Percentiles rank a stretch among this genome's conserved stretches.
phyloP scores from a whole-genome alignment of 92 coral and sea anemone species.

The Palythoa heliodiscus region DNA sequence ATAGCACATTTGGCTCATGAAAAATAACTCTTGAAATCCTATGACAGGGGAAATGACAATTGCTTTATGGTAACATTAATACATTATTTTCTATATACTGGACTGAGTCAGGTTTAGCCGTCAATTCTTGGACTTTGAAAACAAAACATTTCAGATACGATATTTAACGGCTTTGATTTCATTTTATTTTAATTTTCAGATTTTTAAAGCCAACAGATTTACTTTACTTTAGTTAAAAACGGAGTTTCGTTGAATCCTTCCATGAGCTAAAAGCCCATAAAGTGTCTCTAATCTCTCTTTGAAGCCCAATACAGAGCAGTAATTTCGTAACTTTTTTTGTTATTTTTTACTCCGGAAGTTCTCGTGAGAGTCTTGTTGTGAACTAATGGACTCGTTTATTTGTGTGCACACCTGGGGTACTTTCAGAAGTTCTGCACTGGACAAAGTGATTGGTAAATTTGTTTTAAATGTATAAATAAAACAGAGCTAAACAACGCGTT shows the following conservation, averaged over 20 bases:
- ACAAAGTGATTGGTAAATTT: slow-evolving; percentile 35
- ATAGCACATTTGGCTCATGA: slow-evolving; percentile 13
- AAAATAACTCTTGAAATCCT: slow-evolving; percentile 24
- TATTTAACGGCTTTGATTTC: slow-evolving; percentile 8
- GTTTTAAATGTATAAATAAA: slow-evolving; percentile 26
- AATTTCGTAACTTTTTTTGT: slow-evolving; percentile 31
- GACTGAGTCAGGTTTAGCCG: slow-evolving; percentile 12
- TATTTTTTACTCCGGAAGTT: slow-evolving; percentile 34
- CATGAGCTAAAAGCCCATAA: neutral
- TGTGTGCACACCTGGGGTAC: slow-evolving; percentile 36
- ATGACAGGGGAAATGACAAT: slow-evolving; percentile 38
- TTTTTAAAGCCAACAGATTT: slow-evolving; percentile 13
- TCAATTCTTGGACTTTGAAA: slow-evolving; percentile 23
- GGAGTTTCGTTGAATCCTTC: slow-evolving; percentile 11
- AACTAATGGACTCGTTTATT: slow-evolving; percentile 40
- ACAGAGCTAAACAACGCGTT: slow-evolving; percentile 10
- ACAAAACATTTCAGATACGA: slow-evolving; percentile 30
- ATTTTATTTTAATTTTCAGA: slow-evolving; percentile 3
- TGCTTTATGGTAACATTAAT: slow-evolving; percentile 41
- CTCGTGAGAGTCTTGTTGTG: slow-evolving; percentile 27
- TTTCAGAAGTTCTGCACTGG: slow-evolving; percentile 17
- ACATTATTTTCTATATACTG: slow-evolving; percentile 31
- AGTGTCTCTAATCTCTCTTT: slow-evolving; percentile 33
- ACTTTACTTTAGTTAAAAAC: neutral
- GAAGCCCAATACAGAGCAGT: slow-evolving; percentile 14